Base-by-base conservation (phyloP, 2,888 invertebrate species). In the Aphodius sticticus region DNA sequence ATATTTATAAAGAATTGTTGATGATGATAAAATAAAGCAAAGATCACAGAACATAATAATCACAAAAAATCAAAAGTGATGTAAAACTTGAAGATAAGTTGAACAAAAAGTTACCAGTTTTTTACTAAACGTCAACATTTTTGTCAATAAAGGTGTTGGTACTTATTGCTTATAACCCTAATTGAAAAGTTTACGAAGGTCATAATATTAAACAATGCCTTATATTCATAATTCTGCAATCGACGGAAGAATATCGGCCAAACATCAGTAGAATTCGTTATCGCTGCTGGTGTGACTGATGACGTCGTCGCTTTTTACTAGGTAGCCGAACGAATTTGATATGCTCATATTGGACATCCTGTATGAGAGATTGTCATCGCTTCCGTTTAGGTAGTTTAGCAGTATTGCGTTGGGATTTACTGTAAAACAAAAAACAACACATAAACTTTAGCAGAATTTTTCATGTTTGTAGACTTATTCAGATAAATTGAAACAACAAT, bases 271-370 rank as follows among this genome's bases (percentile, higher is more conserved):
- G 37, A 78, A 80, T 69, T 80, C 80, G 16, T 78, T 76, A 71
- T 80, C 80, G 78, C 80, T 80, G 69, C 80, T 80, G 37, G 76
- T 74, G 37, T 80, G 76, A 26, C 80, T 76, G 16, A 36, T 9
- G 16, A 69, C 76, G 37, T 80, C 80, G 2, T 80, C 80, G 38
- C 15, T 77, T 26, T 78, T 80, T 36, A 69, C 38, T 16, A 77
- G 76, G 6, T 77, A 75, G 16, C 76, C 69, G 6, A 74, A 37
- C 16, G 77, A 77, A 53, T 76, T 77, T 16, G 80, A 80, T 77
- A 80, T 77, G 77, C 69, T 78, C 12, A 80, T 36, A 69, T 80
- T 76, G 69, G 77, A 76, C 76, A 80, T 69, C 72, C 76, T 69
- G 76, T 75, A 80, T 5, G 77, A 26, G 53, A 80, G 77, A 78